phyloP scores from a whole-genome alignment of 2,888 invertebrate species.

The Rhingia rostrata region DNA sequence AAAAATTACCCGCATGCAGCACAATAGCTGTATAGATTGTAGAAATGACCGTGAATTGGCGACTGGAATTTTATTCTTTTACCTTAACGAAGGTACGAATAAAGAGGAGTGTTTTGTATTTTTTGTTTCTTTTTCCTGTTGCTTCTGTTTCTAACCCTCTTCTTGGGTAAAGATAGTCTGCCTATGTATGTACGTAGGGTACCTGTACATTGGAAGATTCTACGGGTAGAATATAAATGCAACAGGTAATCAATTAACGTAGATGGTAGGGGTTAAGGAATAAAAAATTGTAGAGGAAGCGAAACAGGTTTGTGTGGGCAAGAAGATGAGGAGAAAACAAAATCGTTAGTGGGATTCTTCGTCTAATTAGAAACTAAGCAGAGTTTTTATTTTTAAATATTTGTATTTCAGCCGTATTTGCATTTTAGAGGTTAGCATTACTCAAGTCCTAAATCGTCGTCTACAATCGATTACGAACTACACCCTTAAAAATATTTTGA shows the following conservation, averaged over 20 bases:
- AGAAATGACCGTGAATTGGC: constrained; percentile 73
- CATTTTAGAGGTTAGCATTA: background rate
- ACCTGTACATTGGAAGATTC: constrained; percentile 39
- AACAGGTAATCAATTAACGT: constrained; percentile 71
- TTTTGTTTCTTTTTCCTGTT: background rate
- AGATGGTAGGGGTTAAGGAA: constrained; percentile 19
- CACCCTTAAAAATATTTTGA: too few relatives aligned
- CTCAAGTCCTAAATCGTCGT: too few relatives aligned
- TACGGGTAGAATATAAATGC: constrained; percentile 44
- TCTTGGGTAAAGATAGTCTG: constrained; percentile 11
- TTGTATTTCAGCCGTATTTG: background rate
- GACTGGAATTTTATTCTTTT: constrained; percentile 53
- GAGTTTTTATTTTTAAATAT: background rate
- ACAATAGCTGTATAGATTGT: constrained; percentile 72
- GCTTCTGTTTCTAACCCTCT: constrained; percentile 41
- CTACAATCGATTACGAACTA: too few relatives aligned
- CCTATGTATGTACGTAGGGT: background rate
- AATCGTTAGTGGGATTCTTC: constrained; percentile 43
- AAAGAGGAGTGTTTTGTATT: constrained; percentile 34
- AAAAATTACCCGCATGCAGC: constrained; percentile 39
- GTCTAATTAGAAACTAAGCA: constrained; percentile 38
- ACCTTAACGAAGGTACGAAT: constrained; percentile 22
- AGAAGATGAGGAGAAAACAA: constrained; percentile 22
- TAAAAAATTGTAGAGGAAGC: constrained; percentile 39
- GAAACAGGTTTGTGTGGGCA: constrained; percentile 55